Conservation (phyloP, 2,888 invertebrate species). For the Dicranocentrus wangi region DNA sequence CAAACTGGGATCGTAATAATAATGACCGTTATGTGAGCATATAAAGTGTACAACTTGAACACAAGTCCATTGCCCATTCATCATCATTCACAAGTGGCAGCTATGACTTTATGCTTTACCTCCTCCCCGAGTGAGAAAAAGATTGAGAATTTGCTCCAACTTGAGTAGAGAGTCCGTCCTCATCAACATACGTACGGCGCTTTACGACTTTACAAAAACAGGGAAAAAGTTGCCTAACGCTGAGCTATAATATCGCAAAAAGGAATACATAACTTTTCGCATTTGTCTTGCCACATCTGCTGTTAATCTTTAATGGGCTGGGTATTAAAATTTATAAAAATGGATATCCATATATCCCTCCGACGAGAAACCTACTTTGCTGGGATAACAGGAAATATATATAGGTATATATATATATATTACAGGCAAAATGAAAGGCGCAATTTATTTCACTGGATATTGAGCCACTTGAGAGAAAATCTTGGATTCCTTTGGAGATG, state of each 20-base stretch:
- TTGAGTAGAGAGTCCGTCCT: background rate
- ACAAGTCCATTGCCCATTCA: constrained; percentile 45
- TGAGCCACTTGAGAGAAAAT: too few relatives aligned
- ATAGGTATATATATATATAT: too few relatives aligned
- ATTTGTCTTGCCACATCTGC: constrained; percentile 63
- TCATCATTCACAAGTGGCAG: constrained; percentile 59
- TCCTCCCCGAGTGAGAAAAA: constrained; percentile 16
- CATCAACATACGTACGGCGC: background rate
- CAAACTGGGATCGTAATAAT: constrained; percentile 35
- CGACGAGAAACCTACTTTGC: too few relatives aligned
- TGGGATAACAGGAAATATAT: too few relatives aligned
- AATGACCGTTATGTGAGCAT: constrained; percentile 14
- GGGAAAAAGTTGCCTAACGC: too few relatives aligned
- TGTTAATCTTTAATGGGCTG: constrained; percentile 58
- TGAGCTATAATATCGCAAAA: too few relatives aligned
- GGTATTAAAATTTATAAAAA: constrained; percentile 8
- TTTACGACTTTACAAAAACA: background rate
- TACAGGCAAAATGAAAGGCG: too few relatives aligned
- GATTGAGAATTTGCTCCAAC: too few relatives aligned
- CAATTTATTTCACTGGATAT: too few relatives aligned
- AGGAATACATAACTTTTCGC: constrained; percentile 45
- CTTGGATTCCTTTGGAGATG: too few relatives aligned
- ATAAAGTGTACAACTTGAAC: constrained; percentile 6
- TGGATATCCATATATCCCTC: too few relatives aligned
- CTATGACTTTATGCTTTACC: constrained; percentile 7